Evolutionary conservation across 2,888 invertebrate genomes (phyloP).

Genomic region (Phrixothrix hirtus): DNA sequence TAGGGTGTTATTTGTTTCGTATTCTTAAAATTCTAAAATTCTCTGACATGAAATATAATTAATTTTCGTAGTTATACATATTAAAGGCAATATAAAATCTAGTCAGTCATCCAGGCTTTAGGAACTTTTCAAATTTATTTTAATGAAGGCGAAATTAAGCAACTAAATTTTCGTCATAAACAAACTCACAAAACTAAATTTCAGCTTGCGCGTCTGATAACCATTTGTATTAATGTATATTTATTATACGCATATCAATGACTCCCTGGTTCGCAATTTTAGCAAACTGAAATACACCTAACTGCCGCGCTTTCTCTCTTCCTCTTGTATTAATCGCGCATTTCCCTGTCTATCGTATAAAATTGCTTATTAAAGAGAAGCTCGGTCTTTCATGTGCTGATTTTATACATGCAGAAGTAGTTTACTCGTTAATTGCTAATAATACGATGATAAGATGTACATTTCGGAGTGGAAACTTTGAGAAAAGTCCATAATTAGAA

Average conservation of each 20-base stretch:
- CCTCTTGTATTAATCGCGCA: conserved; percentile 5
- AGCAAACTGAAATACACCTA: conserved; percentile 39
- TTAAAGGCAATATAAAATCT: conserved; percentile 7
- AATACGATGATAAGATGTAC: conserved; percentile 35
- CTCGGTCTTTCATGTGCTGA: conserved; percentile 34
- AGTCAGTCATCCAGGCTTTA: conserved; percentile 9
- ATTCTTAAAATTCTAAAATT: no score
- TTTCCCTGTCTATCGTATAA: conserved; percentile 30
- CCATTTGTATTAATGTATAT: conserved; percentile 55
- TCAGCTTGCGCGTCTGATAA: conserved; percentile 41
- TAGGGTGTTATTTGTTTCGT: no score
- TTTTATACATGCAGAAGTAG: conserved; percentile 36
- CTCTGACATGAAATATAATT: no score
- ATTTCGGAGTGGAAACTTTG: conserved; percentile 30
- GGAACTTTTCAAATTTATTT: conserved; percentile 45
- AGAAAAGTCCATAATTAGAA: conserved; percentile 32
- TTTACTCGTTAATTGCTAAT: conserved; percentile 37
- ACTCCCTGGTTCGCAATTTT: conserved; percentile 48
- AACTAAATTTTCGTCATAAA: conserved; percentile 35
- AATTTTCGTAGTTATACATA: no score
- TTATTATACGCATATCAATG: conserved; percentile 53
- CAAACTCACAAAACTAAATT: conserved; percentile 35
- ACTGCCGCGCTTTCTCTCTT: conserved; percentile 27
- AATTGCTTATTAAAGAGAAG: conserved; percentile 35
- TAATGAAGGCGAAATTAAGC: conserved; percentile 45